phyloP scores from a whole-genome alignment of 2,797 vertebrate species.

The Muraenolepis orangiensis region DNA sequence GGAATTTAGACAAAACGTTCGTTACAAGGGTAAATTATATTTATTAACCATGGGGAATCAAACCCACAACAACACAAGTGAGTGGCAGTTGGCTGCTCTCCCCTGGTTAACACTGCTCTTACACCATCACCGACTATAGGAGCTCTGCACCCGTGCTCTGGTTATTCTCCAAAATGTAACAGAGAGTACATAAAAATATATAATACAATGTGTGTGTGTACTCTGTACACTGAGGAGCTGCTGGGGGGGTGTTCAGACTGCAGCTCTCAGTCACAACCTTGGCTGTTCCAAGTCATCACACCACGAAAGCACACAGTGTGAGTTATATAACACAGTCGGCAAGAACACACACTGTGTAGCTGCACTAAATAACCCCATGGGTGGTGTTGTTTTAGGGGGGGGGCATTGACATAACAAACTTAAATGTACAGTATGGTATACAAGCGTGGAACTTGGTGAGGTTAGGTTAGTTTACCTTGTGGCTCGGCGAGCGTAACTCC shows the following conservation, averaged over 20 bases:
- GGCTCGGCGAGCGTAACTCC: slow-evolving; percentile 36
- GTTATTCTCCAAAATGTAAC: neutral
- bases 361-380: neutral
- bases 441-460: neutral
- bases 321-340: neutral
- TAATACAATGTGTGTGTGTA: too few species aligned
- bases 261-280: neutral
- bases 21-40: too few species aligned
- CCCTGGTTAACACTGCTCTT: neutral
- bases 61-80: too few species aligned
- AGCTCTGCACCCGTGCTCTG: neutral
- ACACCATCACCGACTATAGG: neutral
- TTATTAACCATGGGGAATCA: too few species aligned
- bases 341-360: neutral
- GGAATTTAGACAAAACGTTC: too few species aligned
- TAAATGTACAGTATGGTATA: neutral
- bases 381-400: neutral
- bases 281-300: neutral
- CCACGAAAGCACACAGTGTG: neutral
- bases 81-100: neutral
- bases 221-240: neutral
- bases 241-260: neutral
- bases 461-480: neutral
- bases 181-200: neutral
- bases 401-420: neutral